Evolutionary conservation across 2,888 invertebrate genomes (phyloP).

Genomic region (Pycnomerus fuliginosus): DNA sequence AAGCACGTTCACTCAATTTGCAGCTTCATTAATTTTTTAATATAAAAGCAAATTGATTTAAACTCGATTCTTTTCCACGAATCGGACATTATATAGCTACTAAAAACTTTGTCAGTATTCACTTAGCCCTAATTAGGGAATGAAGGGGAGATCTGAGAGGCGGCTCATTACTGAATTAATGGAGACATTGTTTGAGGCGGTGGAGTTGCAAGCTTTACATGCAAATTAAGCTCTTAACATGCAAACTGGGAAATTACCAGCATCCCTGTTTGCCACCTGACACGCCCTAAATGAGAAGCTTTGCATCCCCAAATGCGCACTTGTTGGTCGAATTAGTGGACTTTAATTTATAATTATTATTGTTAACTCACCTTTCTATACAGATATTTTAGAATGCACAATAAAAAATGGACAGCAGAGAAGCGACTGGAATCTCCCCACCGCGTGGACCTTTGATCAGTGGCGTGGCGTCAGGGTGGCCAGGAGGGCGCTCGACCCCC

Average conservation of each 20-base stretch:
- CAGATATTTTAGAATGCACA: no score
- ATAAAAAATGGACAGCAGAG: no score
- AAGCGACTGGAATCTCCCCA: no score
- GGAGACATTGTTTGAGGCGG: conserved; percentile 52
- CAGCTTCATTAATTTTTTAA: conserved; percentile 23
- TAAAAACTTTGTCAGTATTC: conserved; percentile 8
- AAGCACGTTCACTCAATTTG: conserved; percentile 14
- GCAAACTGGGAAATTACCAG: conserved; percentile 52
- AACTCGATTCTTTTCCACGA: not conserved
- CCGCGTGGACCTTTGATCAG: no score
- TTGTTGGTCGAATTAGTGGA: conserved; percentile 18
- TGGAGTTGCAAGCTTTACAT: conserved; percentile 49
- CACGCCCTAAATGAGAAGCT: conserved; percentile 32
- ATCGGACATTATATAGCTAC: no score
- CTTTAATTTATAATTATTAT: no score
- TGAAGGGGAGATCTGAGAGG: conserved; percentile 35
- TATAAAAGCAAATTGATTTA: conserved; percentile 12
- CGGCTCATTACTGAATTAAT: conserved; percentile 51
- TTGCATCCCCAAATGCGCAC: conserved; percentile 15
- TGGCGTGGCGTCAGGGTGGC: no score
- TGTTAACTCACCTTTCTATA: no score
- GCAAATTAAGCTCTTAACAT: conserved; percentile 53
- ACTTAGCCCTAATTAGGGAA: conserved; percentile 42
- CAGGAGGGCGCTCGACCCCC: no score
- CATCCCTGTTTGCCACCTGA: conserved; percentile 36